These are phyloP conservation scores for Tautogolabrus adspersus DNA, from an alignment of 2,113 vertebrate species.

Conservation along the genomic window DNA sequence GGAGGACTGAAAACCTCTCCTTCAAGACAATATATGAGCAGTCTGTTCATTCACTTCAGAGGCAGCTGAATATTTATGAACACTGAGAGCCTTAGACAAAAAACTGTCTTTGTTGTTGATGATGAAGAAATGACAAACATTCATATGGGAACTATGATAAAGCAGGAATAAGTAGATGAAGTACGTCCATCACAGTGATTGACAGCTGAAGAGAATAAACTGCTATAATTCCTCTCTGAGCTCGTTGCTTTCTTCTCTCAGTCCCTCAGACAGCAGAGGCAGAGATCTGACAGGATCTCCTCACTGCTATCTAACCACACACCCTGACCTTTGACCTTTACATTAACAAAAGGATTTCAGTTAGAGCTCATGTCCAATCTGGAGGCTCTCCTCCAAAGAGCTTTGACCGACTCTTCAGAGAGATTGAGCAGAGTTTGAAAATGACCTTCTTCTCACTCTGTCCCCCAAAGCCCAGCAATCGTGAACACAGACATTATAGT, in stretches of 20 bases:
- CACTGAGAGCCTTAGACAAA: constrained; percentile 38
- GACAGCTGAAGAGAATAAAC: constrained; percentile 15
- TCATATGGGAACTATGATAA: too few species aligned
- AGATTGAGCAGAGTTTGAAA: constrained; percentile 8
- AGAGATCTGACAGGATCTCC: constrained; percentile 59
- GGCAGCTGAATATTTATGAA: constrained; percentile 39
- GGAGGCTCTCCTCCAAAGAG: constrained; percentile 52
- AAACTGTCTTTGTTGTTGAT: background rate
- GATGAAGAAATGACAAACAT: background rate
- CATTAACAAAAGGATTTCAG: constrained; percentile 68
- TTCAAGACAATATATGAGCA: too few species aligned
- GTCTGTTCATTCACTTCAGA: background rate
- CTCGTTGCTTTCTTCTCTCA: constrained; percentile 45
- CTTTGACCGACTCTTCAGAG: constrained; percentile 46
- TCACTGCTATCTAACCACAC: constrained; percentile 35
- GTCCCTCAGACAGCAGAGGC: constrained; percentile 7
- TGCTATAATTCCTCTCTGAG: constrained; percentile 27
- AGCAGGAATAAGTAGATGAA: background rate
- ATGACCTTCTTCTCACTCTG: too few species aligned
- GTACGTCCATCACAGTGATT: constrained; percentile 4
- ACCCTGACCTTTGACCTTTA: constrained; percentile 75
- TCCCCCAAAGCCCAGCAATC: constrained; percentile 35
- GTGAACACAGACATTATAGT: constrained; percentile 31
- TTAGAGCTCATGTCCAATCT: constrained; percentile 50
- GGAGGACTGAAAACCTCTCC: too few species aligned